Evolutionary conservation across 2,888 invertebrate species (phyloP).

Genomic region (Cylloceria caligata): DNA sequence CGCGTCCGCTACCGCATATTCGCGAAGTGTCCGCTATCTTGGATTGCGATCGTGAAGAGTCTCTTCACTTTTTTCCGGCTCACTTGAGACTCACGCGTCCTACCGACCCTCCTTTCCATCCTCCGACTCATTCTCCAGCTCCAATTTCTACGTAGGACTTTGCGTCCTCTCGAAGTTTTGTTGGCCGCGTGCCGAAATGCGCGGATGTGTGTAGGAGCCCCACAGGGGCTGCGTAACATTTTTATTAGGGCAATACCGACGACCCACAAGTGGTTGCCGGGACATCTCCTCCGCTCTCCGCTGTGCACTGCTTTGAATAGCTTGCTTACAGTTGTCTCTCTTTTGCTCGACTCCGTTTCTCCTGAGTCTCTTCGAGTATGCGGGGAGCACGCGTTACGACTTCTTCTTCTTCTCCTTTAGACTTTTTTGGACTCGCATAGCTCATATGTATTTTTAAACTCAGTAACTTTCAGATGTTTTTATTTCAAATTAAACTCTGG

Average conservation of each 20-base stretch:
- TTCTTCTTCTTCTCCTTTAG: constrained; percentile 17
- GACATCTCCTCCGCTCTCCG: constrained; percentile 61
- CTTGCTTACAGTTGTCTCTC: constrained; percentile 48
- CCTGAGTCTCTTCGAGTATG: constrained; percentile 18
- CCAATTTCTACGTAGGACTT: constrained; percentile 50
- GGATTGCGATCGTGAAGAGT: constrained; percentile 63
- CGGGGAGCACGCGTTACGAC: constrained; percentile 42
- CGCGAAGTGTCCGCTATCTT: constrained; percentile 70
- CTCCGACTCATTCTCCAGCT: constrained; percentile 57
- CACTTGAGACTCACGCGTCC: constrained; percentile 65
- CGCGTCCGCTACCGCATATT: constrained; percentile 77
- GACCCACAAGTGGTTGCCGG: constrained; percentile 79
- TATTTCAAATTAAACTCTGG: no score
- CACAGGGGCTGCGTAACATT: constrained; percentile 78
- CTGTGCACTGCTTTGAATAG: constrained; percentile 65
- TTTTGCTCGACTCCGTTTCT: constrained; percentile 19
- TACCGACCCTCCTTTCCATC: constrained; percentile 46
- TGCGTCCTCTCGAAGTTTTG: constrained; percentile 20
- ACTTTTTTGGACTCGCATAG: not conserved
- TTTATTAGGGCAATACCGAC: constrained; percentile 83
- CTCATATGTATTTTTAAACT: not conserved
- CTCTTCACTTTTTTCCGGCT: constrained; percentile 63
- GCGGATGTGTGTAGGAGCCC: constrained; percentile 29
- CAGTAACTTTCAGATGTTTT: not conserved
- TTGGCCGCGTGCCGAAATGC: constrained; percentile 43